These are phyloP conservation scores for Smutsia gigantea DNA, from an alignment of 2,797 vertebrate genomes.

Conservation along the genomic window DNA sequence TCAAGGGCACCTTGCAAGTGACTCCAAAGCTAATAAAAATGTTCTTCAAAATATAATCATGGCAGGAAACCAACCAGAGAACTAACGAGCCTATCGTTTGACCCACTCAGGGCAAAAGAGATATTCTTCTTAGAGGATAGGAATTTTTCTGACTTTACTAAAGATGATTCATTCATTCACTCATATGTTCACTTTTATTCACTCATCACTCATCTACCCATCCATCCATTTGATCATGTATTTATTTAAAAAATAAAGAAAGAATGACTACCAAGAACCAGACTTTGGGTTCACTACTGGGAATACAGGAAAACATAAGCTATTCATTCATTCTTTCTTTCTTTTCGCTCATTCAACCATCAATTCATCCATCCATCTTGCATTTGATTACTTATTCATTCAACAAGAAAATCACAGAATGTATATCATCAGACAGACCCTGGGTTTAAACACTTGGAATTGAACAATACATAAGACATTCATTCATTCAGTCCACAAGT, in stretches of 20 bases:
- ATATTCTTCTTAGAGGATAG: constrained; percentile 4
- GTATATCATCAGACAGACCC: neutral
- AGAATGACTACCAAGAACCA: neutral
- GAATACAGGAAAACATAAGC: neutral
- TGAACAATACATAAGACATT: neutral
- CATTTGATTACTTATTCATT: neutral
- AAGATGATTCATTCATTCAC: neutral
- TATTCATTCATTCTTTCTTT: neutral
- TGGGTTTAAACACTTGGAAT: neutral
- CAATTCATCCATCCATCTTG: neutral
- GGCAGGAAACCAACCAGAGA: constrained; percentile 66
- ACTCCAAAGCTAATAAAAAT: constrained; percentile 78
- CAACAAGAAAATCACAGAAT: neutral
- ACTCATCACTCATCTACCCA: neutral
- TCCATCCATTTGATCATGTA: neutral
- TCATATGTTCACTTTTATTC: neutral
- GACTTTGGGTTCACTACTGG: neutral
- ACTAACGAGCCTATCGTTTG: constrained; percentile 15
- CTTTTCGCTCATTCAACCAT: neutral
- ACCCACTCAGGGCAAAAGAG: neutral
- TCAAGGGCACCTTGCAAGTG: constrained; percentile 67
- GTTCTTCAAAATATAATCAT: constrained; percentile 76
- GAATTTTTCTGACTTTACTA: constrained; percentile 25
- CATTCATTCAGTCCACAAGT: neutral
- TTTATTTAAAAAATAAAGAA: neutral